A percentile compares a stretch with the other conserved stretches of the same genome.
phyloP scores from a whole-genome alignment of 2,797 vertebrate genomes.

The Erethizon dorsatum region DNA sequence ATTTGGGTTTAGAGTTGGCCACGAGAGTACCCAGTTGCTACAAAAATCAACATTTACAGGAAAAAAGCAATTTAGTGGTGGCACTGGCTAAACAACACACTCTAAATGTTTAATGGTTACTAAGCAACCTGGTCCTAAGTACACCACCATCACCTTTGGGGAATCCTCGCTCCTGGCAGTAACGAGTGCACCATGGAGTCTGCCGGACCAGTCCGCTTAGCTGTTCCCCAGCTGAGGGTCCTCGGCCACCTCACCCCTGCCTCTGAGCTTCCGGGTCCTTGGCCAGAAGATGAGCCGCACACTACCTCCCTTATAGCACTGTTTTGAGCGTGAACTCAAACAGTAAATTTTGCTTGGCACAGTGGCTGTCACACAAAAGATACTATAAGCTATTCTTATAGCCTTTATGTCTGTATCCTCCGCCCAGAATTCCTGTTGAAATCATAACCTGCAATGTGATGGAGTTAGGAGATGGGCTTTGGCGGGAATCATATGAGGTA shows the following conservation, averaged over 20 bases:
- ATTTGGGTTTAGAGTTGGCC: conserved; percentile 45
- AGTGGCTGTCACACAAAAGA: neutral
- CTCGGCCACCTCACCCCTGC: neutral
- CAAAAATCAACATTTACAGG: conserved; percentile 22
- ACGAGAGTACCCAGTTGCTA: conserved; percentile 16
- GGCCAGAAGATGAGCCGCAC: neutral
- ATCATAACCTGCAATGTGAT: neutral
- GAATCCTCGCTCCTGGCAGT: neutral
- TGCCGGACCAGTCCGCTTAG: neutral
- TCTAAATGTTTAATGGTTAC: conserved; percentile 62
- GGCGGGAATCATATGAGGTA: neutral
- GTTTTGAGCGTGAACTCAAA: neutral
- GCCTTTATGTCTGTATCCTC: too few species aligned
- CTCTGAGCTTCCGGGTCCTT: neutral
- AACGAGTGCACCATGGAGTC: neutral
- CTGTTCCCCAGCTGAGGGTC: neutral
- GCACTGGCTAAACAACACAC: neutral
- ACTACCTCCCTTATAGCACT: neutral
- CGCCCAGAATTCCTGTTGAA: neutral
- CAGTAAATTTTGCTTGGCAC: neutral
- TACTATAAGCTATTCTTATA: neutral
- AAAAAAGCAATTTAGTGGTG: conserved; percentile 46
- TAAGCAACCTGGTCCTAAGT: neutral
- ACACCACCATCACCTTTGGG: neutral
- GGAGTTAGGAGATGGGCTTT: neutral